Percentiles rank a stretch among this genome's conserved stretches.
These are phyloP conservation scores for Paramuricea clavata DNA, from an alignment of 92 coral and sea anemone genomes.

Conservation along the genomic window DNA sequence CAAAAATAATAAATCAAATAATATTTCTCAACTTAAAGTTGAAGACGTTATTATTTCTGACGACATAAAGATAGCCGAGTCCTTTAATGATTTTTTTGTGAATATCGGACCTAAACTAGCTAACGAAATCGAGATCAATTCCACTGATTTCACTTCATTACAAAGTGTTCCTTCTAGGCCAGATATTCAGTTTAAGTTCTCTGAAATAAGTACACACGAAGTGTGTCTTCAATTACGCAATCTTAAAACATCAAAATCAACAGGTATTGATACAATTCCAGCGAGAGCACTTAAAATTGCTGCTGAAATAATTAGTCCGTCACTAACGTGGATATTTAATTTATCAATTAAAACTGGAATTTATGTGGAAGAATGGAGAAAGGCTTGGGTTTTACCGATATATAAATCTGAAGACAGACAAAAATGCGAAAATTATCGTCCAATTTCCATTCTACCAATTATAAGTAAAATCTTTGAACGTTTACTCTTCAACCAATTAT, in stretches of 20 bases:
- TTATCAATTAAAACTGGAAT: conserved; percentile 18
- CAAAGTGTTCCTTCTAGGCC: background rate
- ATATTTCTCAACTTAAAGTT: conserved; percentile 7
- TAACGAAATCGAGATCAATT: too few relatives aligned
- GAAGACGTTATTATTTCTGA: conserved; percentile 42
- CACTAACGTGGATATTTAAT: conserved; percentile 31
- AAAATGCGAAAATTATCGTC: conserved; percentile 49
- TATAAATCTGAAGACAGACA: conserved; percentile 54
- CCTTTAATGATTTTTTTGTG: conserved; percentile 61
- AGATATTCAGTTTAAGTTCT: background rate
- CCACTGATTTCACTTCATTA: background rate
- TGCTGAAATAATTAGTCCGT: background rate
- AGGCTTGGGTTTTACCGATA: conserved; percentile 50
- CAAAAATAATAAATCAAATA: conserved; percentile 33
- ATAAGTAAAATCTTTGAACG: conserved; percentile 55
- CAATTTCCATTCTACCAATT: conserved; percentile 60
- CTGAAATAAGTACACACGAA: background rate
- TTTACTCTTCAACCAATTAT: conserved; percentile 56
- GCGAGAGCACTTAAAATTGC: conserved; percentile 28
- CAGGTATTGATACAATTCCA: conserved; percentile 25
- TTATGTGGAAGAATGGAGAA: conserved; percentile 60
- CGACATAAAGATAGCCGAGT: conserved; percentile 29
- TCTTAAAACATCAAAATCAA: conserved; percentile 6
- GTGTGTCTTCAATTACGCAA: background rate
- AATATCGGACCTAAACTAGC: conserved; percentile 53